phyloP scores from a whole-genome alignment of 2,113 vertebrate genomes.

The Pipa parva region DNA sequence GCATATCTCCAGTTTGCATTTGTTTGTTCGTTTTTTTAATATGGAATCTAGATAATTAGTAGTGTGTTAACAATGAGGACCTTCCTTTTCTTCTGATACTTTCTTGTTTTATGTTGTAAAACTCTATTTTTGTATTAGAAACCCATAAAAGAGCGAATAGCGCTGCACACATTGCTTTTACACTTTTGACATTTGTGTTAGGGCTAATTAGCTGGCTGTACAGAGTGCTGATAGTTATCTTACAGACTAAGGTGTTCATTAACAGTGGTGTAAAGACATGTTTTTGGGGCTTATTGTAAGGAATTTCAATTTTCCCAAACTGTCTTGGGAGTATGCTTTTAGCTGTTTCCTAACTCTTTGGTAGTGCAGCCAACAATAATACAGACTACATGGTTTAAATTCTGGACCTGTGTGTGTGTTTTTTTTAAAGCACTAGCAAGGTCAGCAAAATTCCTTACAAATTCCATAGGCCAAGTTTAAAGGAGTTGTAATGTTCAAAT shows the following conservation, averaged over 20 bases:
- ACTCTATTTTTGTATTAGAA: background rate
- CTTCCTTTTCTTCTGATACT: background rate
- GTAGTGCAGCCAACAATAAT: slow-evolving; percentile 29
- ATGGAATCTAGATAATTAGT: slow-evolving; percentile 4
- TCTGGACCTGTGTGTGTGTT: slow-evolving; percentile 26
- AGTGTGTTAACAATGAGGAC: background rate
- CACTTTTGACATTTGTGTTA: slow-evolving; percentile 17
- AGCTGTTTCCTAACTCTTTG: slow-evolving; percentile 26
- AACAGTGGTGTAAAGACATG: slow-evolving; percentile 10
- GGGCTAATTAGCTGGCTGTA: slow-evolving; percentile 10
- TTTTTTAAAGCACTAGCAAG: slow-evolving; percentile 21
- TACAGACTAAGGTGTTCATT: background rate
- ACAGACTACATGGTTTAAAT: slow-evolving; percentile 33
- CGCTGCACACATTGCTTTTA: slow-evolving; percentile 10
- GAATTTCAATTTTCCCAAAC: slow-evolving; percentile 22
- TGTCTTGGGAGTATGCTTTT: slow-evolving; percentile 27
- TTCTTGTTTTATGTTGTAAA: background rate
- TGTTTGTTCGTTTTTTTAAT: background rate
- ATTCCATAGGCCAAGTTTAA: slow-evolving; percentile 10
- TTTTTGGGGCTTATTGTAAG: slow-evolving; percentile 25
- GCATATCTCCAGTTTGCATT: background rate
- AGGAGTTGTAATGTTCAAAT: background rate
- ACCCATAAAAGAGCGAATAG: background rate
- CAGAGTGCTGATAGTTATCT: background rate
- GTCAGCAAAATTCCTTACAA: slow-evolving; percentile 34